phyloP scores from a whole-genome alignment of 2,888 invertebrate genomes.

The Nomada lathburiana region DNA sequence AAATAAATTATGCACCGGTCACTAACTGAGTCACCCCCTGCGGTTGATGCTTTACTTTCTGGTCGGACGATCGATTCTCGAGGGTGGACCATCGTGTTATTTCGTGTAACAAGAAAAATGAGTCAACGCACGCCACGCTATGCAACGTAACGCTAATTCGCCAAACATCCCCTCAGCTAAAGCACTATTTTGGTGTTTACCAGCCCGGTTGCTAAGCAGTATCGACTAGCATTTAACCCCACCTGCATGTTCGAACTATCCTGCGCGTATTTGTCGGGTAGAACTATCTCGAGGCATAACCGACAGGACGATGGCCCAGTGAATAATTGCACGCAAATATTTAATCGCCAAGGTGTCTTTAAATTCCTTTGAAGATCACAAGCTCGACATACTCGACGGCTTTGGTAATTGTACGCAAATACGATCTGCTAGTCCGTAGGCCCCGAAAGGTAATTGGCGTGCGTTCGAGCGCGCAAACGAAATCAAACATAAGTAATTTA shows the following conservation, averaged over 20 bases:
- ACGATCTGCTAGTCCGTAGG: no score
- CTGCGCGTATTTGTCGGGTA: not conserved
- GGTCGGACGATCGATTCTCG: conserved; percentile 47
- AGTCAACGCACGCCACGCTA: no score
- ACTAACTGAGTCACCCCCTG: conserved; percentile 48
- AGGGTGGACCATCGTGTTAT: not conserved
- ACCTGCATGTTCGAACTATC: no score
- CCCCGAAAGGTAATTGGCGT: no score
- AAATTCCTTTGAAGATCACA: not conserved
- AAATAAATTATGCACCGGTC: conserved; percentile 67
- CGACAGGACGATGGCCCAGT: not conserved
- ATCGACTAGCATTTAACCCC: not conserved
- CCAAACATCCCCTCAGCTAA: not conserved
- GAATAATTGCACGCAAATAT: not conserved
- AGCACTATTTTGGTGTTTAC: not conserved
- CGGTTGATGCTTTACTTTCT: conserved; percentile 36
- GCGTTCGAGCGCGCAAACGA: no score
- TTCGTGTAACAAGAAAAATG: not conserved
- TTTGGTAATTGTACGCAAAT: no score
- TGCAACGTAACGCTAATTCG: not conserved
- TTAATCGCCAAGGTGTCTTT: not conserved
- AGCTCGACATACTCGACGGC: no score
- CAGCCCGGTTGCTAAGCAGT: not conserved
- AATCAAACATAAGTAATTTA: no score
- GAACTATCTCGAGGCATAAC: not conserved